Evolutionary conservation across 2,113 vertebrate genomes (phyloP).

Genomic region (Cynocephalus volans): DNA sequence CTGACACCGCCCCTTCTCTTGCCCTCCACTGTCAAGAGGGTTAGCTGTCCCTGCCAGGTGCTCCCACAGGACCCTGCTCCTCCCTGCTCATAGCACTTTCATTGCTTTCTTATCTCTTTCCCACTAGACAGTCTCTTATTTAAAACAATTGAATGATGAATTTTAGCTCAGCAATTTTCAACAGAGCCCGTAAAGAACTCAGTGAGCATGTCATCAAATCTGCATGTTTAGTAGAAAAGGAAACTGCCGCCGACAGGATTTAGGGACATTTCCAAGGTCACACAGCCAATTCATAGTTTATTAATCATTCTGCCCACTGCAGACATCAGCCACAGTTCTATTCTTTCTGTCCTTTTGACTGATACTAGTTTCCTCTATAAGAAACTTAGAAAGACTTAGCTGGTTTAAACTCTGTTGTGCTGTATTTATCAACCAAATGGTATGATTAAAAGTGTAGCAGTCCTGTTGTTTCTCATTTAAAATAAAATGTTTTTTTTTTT

Average conservation of each 20-base stretch:
- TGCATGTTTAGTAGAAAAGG: background rate
- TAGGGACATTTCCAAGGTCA: background rate
- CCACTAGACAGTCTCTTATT: background rate
- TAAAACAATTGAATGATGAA: background rate
- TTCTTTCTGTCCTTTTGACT: background rate
- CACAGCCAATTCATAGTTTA: background rate
- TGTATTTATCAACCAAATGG: background rate
- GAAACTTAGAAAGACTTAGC: background rate
- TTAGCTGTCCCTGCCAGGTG: background rate
- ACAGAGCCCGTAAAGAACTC: background rate
- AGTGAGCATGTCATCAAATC: background rate
- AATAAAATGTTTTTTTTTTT: background rate
- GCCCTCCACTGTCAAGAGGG: accelerated
- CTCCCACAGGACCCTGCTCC: background rate
- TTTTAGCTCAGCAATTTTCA: background rate
- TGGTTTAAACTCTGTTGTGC: background rate
- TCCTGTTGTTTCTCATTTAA: background rate
- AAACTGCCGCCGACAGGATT: background rate
- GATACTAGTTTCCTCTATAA: background rate
- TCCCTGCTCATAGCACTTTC: background rate
- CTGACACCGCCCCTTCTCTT: accelerated
- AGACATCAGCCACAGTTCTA: background rate
- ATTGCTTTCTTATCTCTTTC: slow-evolving; percentile 23
- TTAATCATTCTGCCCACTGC: background rate
- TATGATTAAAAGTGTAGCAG: background rate